These are phyloP conservation scores for Chloroceryle amazona DNA, from an alignment of 2,797 vertebrate species.

Conservation along the genomic window DNA sequence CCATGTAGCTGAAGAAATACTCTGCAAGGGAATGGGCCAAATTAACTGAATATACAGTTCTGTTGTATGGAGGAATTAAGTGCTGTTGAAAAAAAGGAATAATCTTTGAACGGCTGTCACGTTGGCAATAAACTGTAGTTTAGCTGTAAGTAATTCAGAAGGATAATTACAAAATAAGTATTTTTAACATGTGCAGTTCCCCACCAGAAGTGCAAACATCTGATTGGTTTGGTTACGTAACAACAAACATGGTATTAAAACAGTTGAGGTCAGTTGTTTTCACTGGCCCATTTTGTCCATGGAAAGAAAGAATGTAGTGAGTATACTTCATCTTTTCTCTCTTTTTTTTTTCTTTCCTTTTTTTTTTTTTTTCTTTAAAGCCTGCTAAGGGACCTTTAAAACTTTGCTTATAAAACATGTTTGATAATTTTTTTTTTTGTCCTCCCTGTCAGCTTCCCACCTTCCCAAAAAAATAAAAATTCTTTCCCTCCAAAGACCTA, in stretches of 20 bases:
- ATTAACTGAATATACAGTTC: background rate
- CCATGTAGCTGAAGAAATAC: background rate
- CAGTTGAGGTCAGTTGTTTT: slow-evolving; percentile 72
- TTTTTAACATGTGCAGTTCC: background rate
- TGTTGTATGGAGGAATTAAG: background rate
- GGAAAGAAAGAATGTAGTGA: slow-evolving; percentile 54
- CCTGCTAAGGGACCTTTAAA: slow-evolving; percentile 42
- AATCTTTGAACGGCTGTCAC: background rate
- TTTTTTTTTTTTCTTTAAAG: background rate
- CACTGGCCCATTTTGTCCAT: background rate
- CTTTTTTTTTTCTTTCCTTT: background rate
- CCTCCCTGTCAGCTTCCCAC: slow-evolving; percentile 3
- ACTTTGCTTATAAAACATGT: slow-evolving; percentile 32
- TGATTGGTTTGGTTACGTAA: background rate
- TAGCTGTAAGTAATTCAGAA: background rate
- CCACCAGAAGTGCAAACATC: background rate
- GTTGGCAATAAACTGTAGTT: background rate
- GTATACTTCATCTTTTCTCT: background rate
- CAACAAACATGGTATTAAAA: background rate
- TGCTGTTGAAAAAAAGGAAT: background rate
- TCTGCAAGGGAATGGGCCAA: background rate
- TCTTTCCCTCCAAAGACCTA: background rate
- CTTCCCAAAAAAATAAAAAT: background rate
- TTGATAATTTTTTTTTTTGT: slow-evolving; percentile 21
- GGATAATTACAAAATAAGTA: background rate